Conservation (phyloP, 2,113 vertebrate species). For the Menidia beryllina region DNA sequence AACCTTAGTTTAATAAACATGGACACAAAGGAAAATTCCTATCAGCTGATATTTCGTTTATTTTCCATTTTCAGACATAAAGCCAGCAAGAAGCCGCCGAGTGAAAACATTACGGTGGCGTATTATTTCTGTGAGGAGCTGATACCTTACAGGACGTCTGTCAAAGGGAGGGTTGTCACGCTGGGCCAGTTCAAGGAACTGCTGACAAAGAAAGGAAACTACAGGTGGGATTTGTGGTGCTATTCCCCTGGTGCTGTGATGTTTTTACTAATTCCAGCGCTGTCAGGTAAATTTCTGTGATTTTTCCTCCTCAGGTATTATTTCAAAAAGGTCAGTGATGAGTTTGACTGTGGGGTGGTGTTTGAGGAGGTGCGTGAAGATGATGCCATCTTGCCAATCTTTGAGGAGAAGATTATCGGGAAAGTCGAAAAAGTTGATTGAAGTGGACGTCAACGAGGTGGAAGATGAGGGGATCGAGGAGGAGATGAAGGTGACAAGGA, state of each 20-base stretch:
- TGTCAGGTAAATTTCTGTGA: too few relatives aligned
- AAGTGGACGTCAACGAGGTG: constrained; percentile 16
- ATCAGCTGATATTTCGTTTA: not conserved
- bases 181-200: constrained; percentile 97
- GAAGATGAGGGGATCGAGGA: too few relatives aligned
- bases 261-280: too few relatives aligned
- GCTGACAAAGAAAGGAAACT: constrained; percentile 95
- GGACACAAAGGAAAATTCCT: not conserved
- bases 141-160: constrained; percentile 93
- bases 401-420: constrained; percentile 93
- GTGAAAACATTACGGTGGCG: constrained; percentile 91
- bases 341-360: constrained; percentile 96
- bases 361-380: constrained; percentile 96
- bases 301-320: constrained; percentile 87
- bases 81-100: constrained; percentile 80
- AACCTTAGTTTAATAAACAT: not conserved
- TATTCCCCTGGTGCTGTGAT: too few relatives aligned
- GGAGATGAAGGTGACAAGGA: constrained; percentile 48
- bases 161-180: constrained; percentile 88
- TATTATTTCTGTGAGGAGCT: constrained; percentile 97
- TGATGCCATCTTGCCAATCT: constrained; percentile 88
- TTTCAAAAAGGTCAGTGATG: constrained; percentile 96
- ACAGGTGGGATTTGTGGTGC: constrained; percentile 83
- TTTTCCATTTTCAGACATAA: constrained; percentile 81
- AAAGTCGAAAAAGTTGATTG: constrained; percentile 96